Conservation (phyloP, 2,113 vertebrate genomes). For the Fulmarus glacialis region DNA sequence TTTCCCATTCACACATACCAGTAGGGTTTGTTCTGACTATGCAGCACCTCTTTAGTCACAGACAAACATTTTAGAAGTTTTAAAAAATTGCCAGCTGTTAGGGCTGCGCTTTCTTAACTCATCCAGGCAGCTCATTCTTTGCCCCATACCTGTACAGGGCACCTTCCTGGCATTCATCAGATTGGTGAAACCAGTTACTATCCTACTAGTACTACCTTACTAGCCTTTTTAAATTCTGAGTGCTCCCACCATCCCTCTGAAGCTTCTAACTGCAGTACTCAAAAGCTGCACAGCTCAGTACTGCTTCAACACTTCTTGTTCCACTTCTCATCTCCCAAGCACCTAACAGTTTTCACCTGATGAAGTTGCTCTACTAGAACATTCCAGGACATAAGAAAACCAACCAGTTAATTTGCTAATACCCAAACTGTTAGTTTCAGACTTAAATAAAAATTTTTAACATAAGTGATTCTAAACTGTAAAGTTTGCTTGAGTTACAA, state of each 20-base stretch:
- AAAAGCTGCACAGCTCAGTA: no score
- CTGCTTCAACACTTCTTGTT: rapidly evolving
- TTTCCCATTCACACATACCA: neutral
- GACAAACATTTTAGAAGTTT: neutral
- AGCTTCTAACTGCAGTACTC: neutral
- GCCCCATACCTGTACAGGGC: neutral
- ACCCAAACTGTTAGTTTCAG: neutral
- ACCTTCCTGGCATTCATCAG: neutral
- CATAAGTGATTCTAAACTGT: neutral
- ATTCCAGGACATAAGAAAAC: no score
- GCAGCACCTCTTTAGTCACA: neutral
- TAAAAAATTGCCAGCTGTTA: neutral
- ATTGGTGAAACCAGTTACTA: neutral
- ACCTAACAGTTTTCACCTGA: neutral
- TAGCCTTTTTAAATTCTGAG: neutral
- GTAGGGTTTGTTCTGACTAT: rapidly evolving
- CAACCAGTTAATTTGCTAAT: neutral
- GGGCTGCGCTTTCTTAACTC: no score
- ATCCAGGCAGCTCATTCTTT: neutral
- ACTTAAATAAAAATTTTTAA: no score
- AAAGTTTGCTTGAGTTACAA: neutral
- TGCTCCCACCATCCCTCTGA: no score
- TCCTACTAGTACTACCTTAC: no score
- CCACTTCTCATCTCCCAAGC: neutral
- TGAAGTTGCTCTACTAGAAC: neutral